phyloP scores from a whole-genome alignment of 2,888 invertebrate genomes.

The Philereme vetulata region DNA sequence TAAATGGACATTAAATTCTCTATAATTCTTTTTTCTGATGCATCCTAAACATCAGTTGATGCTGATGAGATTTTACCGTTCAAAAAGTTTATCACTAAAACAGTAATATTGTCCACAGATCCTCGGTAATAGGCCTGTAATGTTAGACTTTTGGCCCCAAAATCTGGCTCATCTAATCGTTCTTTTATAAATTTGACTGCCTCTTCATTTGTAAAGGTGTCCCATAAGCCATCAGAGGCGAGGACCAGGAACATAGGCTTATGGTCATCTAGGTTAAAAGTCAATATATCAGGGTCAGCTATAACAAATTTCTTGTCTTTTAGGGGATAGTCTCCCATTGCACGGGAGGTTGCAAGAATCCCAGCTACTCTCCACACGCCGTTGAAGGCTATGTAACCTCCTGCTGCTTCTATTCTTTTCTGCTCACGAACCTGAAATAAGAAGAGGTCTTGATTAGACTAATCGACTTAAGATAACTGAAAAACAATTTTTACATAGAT shows the following conservation, averaged over 20 bases:
- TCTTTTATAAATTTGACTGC: slow-evolving; percentile 95
- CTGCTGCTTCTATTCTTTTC: slow-evolving; percentile 96
- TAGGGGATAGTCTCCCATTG: slow-evolving; percentile 97
- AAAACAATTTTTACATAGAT: no score
- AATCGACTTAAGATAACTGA: no score
- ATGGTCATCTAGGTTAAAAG: slow-evolving; percentile 94
- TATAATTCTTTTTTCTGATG: not conserved
- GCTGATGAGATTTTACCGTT: slow-evolving; percentile 70
- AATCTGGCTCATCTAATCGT: slow-evolving; percentile 92
- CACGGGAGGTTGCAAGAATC: slow-evolving; percentile 96
- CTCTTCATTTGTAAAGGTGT: slow-evolving; percentile 97
- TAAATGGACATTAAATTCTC: slow-evolving; percentile 2
- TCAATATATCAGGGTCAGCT: slow-evolving; percentile 97
- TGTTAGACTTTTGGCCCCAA: slow-evolving; percentile 95
- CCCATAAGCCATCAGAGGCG: slow-evolving; percentile 98
- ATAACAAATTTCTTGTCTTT: slow-evolving; percentile 97
- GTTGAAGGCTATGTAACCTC: slow-evolving; percentile 97
- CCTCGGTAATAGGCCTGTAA: slow-evolving; percentile 96
- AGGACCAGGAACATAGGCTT: slow-evolving; percentile 95
- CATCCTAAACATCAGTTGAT: slow-evolving; percentile 26
- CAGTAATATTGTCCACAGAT: slow-evolving; percentile 97
- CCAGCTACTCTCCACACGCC: slow-evolving; percentile 99
- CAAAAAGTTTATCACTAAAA: slow-evolving; percentile 93
- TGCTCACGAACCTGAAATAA: slow-evolving; percentile 90
- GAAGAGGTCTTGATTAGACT: no score